Percentiles rank a stretch among this genome's conserved stretches.
Conservation (phyloP, 2,113 vertebrate species). For the Calidris pygmaea region DNA sequence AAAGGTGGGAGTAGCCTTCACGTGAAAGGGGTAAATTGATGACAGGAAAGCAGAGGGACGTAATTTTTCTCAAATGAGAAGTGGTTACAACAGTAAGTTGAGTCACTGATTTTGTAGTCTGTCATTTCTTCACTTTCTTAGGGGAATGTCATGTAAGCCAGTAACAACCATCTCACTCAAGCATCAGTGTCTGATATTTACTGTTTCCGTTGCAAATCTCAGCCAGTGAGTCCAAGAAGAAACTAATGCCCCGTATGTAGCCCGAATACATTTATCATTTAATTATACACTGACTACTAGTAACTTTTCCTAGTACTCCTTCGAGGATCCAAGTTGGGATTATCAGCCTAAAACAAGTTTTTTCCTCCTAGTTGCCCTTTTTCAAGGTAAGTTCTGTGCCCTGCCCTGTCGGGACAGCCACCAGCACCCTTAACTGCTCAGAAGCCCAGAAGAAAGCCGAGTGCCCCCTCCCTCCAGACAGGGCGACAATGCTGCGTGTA, state of each 20-base stretch:
- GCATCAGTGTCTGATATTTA: neutral
- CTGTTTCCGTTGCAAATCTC: neutral
- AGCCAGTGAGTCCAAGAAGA: neutral
- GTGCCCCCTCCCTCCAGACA: neutral
- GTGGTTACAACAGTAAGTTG: neutral
- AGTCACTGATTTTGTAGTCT: neutral
- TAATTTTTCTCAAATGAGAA: neutral
- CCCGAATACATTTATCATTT: neutral
- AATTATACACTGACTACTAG: neutral
- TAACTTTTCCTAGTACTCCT: neutral
- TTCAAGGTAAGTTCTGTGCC: neutral
- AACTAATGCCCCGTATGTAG: neutral
- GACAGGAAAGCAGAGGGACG: accelerated
- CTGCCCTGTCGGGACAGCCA: neutral
- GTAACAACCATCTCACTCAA: neutral
- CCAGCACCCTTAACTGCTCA: neutral
- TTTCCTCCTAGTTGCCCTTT: neutral
- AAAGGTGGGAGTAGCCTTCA: neutral
- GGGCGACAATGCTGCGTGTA: accelerated
- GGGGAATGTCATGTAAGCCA: neutral
- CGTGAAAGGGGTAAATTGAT: neutral
- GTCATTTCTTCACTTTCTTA: neutral
- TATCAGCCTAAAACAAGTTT: neutral
- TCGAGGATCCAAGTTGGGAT: neutral
- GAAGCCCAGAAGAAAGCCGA: neutral